Conservation (phyloP, 2,797 vertebrate genomes). For the Leuciscus waleckii region DNA sequence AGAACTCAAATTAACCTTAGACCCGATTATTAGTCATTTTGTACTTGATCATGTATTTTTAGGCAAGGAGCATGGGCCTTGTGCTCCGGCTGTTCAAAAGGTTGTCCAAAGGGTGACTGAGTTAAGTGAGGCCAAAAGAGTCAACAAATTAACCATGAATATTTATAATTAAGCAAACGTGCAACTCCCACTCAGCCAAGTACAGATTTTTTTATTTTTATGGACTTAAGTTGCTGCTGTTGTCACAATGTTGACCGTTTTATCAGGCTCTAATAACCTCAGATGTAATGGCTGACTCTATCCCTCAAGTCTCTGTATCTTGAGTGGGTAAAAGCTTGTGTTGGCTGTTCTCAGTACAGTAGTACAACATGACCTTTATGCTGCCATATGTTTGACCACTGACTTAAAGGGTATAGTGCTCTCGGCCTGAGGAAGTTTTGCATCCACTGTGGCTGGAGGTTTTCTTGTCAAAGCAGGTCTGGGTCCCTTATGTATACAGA, state of each 20-base stretch:
- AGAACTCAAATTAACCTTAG: not conserved
- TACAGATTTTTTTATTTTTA: not conserved
- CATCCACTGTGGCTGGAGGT: not conserved
- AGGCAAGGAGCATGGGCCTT: rapidly evolving
- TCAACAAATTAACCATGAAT: not conserved
- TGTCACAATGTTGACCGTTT: not conserved
- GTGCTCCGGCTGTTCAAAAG: not conserved
- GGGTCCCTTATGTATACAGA: not conserved
- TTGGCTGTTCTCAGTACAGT: not conserved
- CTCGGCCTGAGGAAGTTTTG: not conserved
- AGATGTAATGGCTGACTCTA: not conserved
- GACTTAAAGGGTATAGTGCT: not conserved
- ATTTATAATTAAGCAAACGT: not conserved
- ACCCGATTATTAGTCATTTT: not conserved
- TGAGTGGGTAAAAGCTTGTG: not conserved
- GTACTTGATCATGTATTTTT: not conserved
- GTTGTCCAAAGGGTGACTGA: not conserved
- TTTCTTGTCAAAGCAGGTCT: not conserved
- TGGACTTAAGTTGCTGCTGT: not conserved
- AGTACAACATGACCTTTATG: not conserved
- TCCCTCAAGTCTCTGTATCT: not conserved
- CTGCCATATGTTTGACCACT: constrained; percentile 12
- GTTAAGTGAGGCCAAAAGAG: not conserved
- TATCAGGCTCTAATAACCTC: not conserved
- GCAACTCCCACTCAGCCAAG: not conserved